Evolutionary conservation across 2,113 vertebrate genomes (phyloP), one percentile per base, ranked within the genome.

Genomic region (Leptodactylus fuscus): DNA sequence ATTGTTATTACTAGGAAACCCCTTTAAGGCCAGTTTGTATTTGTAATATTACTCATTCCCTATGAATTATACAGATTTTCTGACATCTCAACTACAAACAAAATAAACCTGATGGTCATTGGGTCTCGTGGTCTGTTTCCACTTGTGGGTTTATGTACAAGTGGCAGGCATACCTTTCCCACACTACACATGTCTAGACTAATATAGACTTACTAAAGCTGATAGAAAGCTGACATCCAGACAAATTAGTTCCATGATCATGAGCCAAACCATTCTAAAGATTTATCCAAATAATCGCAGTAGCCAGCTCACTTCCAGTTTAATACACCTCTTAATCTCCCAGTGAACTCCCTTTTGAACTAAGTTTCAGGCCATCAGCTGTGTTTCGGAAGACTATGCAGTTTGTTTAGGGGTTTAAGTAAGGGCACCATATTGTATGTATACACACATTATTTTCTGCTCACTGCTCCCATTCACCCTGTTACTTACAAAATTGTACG

Each of bases 221-320:
- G 83, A 73, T 58, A 58, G 75, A 91, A 91, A 90, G 88, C 90
- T 89, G 88, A 89, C 90, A 91, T 91, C 90, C 89, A 93, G 90
- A 91, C 91, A 92, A 91, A 94, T 93, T 93, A 93, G 88, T 91
- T 94, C 91, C 88, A 82, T 90, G 88, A 92, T 88, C 88, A 87
- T 91, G 89, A 90, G 74, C 87, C 89, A 89, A 87, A 87, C 91
- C 87, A 91, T 1, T 87, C 65, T 91, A 88, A 88, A 89, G 83
- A 91, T 87, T 91, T 90, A 89, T 91, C 85, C 86, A 90, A 89
- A 90, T 90, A 89, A 83, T 90, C 62, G 55, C 82, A 62, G 65
- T 90, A 89, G 87, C 82, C 58, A 88, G 87, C 82, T 90, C 81
- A 62, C 82, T 60, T 90, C 90, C 90, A 83, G 38, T 85, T 76